Conservation (phyloP, 2,797 vertebrate species). For the Cyclura pinguis region DNA sequence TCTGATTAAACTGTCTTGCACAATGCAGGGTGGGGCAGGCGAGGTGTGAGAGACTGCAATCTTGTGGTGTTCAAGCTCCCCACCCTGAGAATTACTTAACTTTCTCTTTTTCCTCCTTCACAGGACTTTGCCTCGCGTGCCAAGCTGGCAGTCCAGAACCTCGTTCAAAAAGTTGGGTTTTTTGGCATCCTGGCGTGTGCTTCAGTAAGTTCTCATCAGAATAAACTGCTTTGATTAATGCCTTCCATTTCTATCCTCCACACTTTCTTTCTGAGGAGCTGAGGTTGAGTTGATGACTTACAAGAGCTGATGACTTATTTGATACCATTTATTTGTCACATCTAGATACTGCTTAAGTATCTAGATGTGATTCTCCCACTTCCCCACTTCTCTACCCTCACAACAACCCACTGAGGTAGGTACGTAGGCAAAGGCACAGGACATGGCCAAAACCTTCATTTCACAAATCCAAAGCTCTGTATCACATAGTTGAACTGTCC, state of each 20-base stretch:
- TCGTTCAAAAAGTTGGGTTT: slow-evolving; percentile 94
- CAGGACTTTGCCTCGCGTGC: slow-evolving; percentile 89
- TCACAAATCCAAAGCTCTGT: not conserved
- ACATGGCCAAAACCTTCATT: not conserved
- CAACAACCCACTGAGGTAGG: not conserved
- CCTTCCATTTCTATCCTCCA: too few relatives aligned
- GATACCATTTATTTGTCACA: not conserved
- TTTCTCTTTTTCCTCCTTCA: slow-evolving; percentile 45
- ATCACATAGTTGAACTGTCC: not conserved
- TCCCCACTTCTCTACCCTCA: not conserved
- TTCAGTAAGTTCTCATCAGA: slow-evolving; percentile 83
- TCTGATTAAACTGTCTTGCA: accelerated
- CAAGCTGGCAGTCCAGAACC: slow-evolving; percentile 86
- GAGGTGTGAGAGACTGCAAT: not conserved
- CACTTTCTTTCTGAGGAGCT: not conserved
- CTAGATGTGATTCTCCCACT: too few relatives aligned
- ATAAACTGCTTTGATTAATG: not conserved
- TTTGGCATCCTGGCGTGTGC: slow-evolving; percentile 97
- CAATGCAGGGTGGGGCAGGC: not conserved
- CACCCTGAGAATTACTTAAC: slow-evolving; percentile 23
- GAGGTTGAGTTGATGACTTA: too few relatives aligned
- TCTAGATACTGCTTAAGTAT: not conserved
- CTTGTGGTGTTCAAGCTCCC: accelerated
- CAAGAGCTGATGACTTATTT: too few relatives aligned
- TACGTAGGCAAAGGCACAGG: not conserved